Conservation (phyloP, 2,797 vertebrate genomes). For the Ambastaia sidthimunki region DNA sequence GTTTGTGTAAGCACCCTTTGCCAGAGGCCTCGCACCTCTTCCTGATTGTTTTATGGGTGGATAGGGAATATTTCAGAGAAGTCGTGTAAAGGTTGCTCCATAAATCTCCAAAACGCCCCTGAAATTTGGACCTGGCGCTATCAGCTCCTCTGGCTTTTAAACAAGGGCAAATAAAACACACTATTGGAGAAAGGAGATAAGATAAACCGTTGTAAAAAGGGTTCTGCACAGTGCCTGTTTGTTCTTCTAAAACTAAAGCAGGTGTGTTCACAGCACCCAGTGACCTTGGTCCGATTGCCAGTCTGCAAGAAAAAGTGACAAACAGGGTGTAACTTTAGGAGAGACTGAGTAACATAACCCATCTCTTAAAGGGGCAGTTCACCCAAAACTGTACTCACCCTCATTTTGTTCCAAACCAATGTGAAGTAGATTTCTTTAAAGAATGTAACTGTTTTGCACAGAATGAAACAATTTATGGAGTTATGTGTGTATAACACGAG, state of each 20-base stretch:
- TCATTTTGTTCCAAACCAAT: too few species aligned
- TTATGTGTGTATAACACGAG: too few species aligned
- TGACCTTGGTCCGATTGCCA: constrained; percentile 39
- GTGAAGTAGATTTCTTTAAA: too few species aligned
- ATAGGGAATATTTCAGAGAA: constrained; percentile 57
- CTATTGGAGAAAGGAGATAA: constrained; percentile 58
- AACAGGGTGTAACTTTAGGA: constrained; percentile 24
- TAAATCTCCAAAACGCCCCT: constrained; percentile 75
- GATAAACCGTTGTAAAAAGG: constrained; percentile 62
- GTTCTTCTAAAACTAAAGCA: constrained; percentile 54
- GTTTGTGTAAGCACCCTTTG: constrained; percentile 55
- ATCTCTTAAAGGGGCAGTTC: constrained; percentile 26
- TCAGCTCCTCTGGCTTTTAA: constrained; percentile 59
- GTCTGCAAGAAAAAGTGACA: constrained; percentile 16
- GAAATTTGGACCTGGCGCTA: constrained; percentile 72
- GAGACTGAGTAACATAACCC: background rate
- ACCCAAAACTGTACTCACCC: background rate
- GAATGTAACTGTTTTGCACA: too few species aligned
- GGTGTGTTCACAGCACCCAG: constrained; percentile 15
- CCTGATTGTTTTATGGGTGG: constrained; percentile 73
- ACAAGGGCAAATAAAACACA: constrained; percentile 48
- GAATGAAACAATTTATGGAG: too few species aligned
- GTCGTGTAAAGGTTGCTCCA: constrained; percentile 72
- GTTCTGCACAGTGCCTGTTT: constrained; percentile 31
- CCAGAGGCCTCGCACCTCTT: constrained; percentile 54